Base-by-base conservation (phyloP, 2,113 vertebrate genomes). In the Puma concolor region DNA sequence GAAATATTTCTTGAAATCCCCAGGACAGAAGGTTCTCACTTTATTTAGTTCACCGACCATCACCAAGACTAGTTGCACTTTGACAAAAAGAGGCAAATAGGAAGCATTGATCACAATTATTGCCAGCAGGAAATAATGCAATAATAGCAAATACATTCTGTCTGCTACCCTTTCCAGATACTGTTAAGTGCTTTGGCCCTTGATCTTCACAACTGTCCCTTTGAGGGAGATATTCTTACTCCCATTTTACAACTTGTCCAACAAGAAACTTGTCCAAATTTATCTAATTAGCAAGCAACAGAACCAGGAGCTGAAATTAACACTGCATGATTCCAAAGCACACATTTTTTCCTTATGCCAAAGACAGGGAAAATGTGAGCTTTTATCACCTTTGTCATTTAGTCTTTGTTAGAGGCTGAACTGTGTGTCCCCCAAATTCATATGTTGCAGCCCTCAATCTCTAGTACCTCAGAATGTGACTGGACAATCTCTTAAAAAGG, bases 1-100 rank as follows among this genome's bases (percentile, higher is more conserved):
- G 72, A 91, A 76, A 67, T 67, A 10, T 36, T 93, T 79, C 71
- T 86, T 54, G 80, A 95, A 93, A 48, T 89, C 74, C 60, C 52
- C 63, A 69, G 25, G 79, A 64, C n/a, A 72, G 33, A 85, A 72
- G 77, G 86, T 89, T 85, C 11, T 76, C n/a, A 16, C 67, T 72
- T 71, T 41, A 86, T 90, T 76, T 94, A 72, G 52, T 72, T 83
- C 63, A 38, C 63, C 23, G 67, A 64, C 48, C 54, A 83, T 90
- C 52, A 44, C 16, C 67, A 83, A 54, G 74, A 66, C 38, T 77
- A 72, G 50, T 41, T 71, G n/a, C 21, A 48, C 80, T 85, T 89
- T 44, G 69, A 90, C 67, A 82, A 91, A 71, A 92, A 94, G 38
- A 84, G 14, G 33, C 57, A 71, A 92, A 27, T 33, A 57, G 50